Evolutionary conservation across 64 coral and sea anemone species (phyloP).

Genomic region (Stylophora pistillata): DNA sequence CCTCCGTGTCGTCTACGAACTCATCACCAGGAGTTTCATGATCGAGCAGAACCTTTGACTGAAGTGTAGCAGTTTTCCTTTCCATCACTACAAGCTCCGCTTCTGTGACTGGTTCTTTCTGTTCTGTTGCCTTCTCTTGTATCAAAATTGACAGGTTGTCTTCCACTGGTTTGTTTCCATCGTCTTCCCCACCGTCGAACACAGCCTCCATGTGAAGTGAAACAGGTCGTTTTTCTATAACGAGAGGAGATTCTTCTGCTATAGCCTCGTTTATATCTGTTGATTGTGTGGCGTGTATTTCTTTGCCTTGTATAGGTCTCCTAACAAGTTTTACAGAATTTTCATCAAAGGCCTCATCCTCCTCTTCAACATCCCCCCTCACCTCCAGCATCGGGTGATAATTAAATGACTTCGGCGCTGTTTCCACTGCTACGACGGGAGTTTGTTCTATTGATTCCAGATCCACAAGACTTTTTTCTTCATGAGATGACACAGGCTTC

Average conservation of each 20-base stretch:
- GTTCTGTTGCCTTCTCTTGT: not conserved
- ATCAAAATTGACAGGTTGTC: not conserved
- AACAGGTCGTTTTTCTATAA: constrained; percentile 1
- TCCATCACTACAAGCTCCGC: not conserved
- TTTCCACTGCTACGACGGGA: not conserved
- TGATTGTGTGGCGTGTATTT: not conserved
- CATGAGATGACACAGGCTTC: not conserved
- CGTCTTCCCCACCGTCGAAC: too few species aligned
- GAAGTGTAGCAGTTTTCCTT: not conserved
- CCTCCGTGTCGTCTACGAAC: not conserved
- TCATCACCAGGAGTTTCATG: not conserved
- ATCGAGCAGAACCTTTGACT: not conserved
- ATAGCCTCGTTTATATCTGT: not conserved
- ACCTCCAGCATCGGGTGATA: not conserved
- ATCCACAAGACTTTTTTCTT: not conserved
- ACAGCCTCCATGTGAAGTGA: not conserved
- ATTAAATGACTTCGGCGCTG: not conserved
- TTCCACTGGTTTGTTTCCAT: not conserved
- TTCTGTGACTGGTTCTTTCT: not conserved
- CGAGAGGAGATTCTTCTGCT: not conserved
- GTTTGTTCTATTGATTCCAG: not conserved
- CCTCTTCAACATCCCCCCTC: not conserved
- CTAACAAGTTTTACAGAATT: not conserved
- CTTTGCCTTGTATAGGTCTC: not conserved
- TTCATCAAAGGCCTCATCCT: not conserved